Evolutionary conservation across 2,113 vertebrate species (phyloP).

Genomic region (Phaetusa simplex): DNA sequence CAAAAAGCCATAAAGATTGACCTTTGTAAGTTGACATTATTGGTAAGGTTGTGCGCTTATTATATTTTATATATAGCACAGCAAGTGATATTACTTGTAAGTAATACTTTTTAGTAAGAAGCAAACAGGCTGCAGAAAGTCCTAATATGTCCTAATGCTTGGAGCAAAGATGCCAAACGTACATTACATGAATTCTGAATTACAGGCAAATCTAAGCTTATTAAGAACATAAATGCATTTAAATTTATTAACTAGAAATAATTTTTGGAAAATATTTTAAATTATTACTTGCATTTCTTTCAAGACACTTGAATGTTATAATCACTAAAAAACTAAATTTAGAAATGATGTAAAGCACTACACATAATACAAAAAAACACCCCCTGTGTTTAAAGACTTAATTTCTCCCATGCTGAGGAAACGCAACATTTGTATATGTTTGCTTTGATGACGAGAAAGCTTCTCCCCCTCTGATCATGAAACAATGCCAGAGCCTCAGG

Average conservation of each 20-base stretch:
- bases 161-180: background rate
- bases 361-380: background rate
- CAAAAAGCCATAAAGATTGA: background rate
- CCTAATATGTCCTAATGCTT: background rate
- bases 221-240: background rate
- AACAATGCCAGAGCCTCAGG: background rate
- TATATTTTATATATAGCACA: background rate
- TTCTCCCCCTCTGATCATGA: background rate
- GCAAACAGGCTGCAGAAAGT: background rate
- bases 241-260: background rate
- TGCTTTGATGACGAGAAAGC: background rate
- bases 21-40: background rate
- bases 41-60: background rate
- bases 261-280: background rate
- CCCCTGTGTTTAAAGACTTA: background rate
- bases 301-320: background rate
- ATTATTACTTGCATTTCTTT: background rate
- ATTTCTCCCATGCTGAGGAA: background rate
- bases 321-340: background rate
- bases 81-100: background rate
- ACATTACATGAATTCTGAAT: background rate
- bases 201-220: background rate
- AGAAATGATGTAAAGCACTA: background rate
- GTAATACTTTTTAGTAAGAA: background rate
- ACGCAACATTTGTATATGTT: background rate